phyloP scores from a whole-genome alignment of 1,140 invertebrate genomes.

The Eumaeus atala region DNA sequence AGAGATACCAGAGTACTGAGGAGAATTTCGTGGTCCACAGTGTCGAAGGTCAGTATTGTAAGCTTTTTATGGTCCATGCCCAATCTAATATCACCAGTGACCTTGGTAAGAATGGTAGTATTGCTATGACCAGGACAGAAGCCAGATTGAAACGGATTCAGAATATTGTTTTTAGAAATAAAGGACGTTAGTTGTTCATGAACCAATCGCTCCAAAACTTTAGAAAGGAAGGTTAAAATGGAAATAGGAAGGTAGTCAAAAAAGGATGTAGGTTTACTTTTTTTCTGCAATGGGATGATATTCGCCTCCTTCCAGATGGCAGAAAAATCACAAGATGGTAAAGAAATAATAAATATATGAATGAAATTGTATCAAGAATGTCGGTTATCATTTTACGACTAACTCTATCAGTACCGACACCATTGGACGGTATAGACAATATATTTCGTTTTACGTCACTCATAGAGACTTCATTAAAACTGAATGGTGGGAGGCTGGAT shows the following conservation, averaged over 20 bases:
- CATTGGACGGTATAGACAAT: slow-evolving; percentile 14
- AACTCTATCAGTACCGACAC: slow-evolving; percentile 9
- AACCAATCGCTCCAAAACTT: too few species aligned
- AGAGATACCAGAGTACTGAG: too few species aligned
- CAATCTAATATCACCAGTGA: too few species aligned
- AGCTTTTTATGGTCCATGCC: too few species aligned
- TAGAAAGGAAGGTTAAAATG: too few species aligned
- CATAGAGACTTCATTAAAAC: not conserved
- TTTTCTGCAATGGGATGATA: slow-evolving; percentile 15
- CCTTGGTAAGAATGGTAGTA: too few species aligned
- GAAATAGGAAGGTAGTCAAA: not conserved
- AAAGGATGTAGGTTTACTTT: slow-evolving; percentile 7
- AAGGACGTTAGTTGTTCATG: too few species aligned
- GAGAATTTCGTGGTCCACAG: too few species aligned
- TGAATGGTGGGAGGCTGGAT: not conserved
- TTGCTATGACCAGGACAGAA: too few species aligned
- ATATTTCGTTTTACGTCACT: slow-evolving; percentile 13
- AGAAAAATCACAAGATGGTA: slow-evolving; percentile 8
- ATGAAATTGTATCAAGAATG: slow-evolving; percentile 11
- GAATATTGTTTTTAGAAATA: too few species aligned
- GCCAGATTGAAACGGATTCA: too few species aligned
- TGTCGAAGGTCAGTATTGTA: too few species aligned
- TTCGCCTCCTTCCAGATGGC: slow-evolving; percentile 9
- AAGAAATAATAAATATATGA: slow-evolving; percentile 12
- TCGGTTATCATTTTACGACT: slow-evolving; percentile 15